These are phyloP conservation scores for Colletes latitarsis DNA, from an alignment of 1,140 invertebrate genomes.

Conservation along the genomic window DNA sequence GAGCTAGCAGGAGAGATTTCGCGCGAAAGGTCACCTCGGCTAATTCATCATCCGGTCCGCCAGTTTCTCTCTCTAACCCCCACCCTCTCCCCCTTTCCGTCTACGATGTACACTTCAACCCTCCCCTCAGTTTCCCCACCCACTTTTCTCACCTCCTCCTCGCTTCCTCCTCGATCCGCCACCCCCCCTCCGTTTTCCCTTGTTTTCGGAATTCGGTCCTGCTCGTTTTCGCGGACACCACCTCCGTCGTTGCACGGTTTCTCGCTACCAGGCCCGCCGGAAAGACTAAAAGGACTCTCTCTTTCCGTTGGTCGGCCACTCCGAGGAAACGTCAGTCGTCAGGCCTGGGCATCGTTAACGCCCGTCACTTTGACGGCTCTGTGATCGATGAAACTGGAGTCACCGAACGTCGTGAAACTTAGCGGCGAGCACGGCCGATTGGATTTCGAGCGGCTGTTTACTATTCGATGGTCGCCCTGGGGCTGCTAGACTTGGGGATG, in stretches of 20 bases:
- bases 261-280: no score
- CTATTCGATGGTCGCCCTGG: not conserved
- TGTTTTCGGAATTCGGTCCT: not conserved
- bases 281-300: not conserved
- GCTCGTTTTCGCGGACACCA: not conserved
- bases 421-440: not conserved
- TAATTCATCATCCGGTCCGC: slow-evolving; percentile 79
- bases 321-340: slow-evolving; percentile 4
- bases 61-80: slow-evolving; percentile 47
- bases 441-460: not conserved
- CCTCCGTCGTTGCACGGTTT: not conserved
- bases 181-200: not conserved
- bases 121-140: not conserved
- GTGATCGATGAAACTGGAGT: slow-evolving; percentile 11
- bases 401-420: slow-evolving; percentile 4
- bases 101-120: not conserved
- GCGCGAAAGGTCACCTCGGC: slow-evolving; percentile 78
- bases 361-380: not conserved
- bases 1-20: slow-evolving; percentile 77
- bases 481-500: not conserved
- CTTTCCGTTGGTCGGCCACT: not conserved
- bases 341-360: slow-evolving; percentile 2
- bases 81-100: not conserved
- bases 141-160: not conserved
- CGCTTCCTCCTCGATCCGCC: not conserved